Percentiles rank a stretch among this genome's conserved stretches.
Evolutionary conservation across 2,797 vertebrate genomes (phyloP).

Genomic region (Pipistrellus nathusii): DNA sequence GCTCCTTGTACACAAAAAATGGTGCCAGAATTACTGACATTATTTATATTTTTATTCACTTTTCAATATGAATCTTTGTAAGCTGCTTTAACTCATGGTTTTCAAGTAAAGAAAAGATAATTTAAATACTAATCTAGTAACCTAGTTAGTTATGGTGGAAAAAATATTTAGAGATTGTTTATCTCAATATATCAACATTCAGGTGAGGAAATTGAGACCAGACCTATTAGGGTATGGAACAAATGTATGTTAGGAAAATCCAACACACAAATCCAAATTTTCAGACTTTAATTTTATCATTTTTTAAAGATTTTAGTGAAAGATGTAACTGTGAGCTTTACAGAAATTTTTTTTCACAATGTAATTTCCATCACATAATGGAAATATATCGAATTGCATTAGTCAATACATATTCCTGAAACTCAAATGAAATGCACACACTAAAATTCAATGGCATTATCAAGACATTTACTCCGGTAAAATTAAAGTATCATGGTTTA

Average conservation of each 20-base stretch:
- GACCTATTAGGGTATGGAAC: neutral
- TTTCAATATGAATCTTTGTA: neutral
- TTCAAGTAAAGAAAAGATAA: neutral
- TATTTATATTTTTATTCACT: neutral
- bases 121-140: neutral
- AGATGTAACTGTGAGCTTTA: neutral
- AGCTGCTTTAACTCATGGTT: neutral
- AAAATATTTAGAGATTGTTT: neutral
- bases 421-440: neutral
- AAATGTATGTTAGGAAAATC: neutral
- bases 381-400: neutral
- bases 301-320: neutral
- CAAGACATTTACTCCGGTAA: neutral
- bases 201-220: neutral
- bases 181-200: neutral
- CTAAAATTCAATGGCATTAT: constrained; percentile 2
- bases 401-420: neutral
- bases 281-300: neutral
- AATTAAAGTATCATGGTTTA: neutral
- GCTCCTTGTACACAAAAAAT: neutral
- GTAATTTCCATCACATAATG: neutral
- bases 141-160: neutral
- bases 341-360: neutral
- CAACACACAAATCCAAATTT: neutral
- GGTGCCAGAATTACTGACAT: neutral